These are phyloP conservation scores for Phalacrocorax brasilianus DNA, from an alignment of 2,113 vertebrate species.

Conservation along the genomic window DNA sequence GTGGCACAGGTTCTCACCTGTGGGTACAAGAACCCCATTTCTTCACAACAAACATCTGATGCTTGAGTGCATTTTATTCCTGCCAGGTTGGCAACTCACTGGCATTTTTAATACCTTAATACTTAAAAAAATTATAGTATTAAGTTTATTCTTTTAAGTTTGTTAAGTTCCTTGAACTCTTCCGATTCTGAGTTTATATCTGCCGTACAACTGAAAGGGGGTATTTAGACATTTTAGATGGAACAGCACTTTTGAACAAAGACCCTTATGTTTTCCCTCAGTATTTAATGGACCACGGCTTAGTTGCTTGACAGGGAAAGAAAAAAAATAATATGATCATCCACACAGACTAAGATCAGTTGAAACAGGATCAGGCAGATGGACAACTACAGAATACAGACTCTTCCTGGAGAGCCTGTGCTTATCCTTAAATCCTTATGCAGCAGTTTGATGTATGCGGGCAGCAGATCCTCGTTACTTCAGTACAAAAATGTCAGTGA, in stretches of 20 bases:
- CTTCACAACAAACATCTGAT: background rate
- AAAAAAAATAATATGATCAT: background rate
- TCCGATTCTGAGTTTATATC: background rate
- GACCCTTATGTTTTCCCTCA: background rate
- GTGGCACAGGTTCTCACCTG: background rate
- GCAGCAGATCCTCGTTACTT: background rate
- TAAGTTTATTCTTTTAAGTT: background rate
- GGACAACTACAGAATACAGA: background rate
- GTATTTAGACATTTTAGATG: background rate
- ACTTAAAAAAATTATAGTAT: background rate
- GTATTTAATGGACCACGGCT: background rate
- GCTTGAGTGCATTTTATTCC: background rate
- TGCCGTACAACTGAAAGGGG: background rate
- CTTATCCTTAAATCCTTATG: background rate
- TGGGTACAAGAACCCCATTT: background rate
- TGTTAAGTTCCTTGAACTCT: background rate
- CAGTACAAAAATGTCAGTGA: background rate
- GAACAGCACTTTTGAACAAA: background rate
- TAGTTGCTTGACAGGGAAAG: background rate
- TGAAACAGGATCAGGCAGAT: background rate
- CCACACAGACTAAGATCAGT: background rate
- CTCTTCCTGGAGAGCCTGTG: background rate
- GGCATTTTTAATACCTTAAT: background rate
- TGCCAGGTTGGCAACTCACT: background rate
- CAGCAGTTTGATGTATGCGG: background rate